These are phyloP conservation scores for Xenopus borealis DNA, from an alignment of 2,113 vertebrate species.

Conservation along the genomic window DNA sequence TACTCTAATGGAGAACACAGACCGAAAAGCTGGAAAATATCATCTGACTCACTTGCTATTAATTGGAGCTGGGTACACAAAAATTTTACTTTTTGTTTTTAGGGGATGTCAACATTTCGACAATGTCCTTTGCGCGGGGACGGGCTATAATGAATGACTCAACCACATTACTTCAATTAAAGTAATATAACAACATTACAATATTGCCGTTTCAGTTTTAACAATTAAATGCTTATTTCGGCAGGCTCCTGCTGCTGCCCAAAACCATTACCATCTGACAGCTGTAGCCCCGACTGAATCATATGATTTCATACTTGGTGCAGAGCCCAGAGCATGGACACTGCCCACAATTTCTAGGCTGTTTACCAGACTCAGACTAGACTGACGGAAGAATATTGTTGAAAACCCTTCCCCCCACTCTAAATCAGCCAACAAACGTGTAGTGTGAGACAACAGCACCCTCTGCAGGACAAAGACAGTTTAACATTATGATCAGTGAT, in stretches of 20 bases:
- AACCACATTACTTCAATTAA: slow-evolving; percentile 59
- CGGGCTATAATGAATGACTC: slow-evolving; percentile 69
- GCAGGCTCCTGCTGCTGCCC: slow-evolving; percentile 68
- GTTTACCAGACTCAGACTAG: slow-evolving; percentile 68
- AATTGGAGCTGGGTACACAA: slow-evolving; percentile 66
- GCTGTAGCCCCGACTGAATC: slow-evolving; percentile 72
- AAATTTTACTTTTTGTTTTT: slow-evolving; percentile 68
- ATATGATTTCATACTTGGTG: slow-evolving; percentile 69
- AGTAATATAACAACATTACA: slow-evolving; percentile 65
- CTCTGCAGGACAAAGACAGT: slow-evolving; percentile 63
- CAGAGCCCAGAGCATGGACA: slow-evolving; percentile 63
- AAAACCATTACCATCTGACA: slow-evolving; percentile 76
- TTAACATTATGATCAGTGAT: neutral
- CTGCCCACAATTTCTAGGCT: slow-evolving; percentile 70
- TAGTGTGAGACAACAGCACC: slow-evolving; percentile 64
- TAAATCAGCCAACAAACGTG: neutral
- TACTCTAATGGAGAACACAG: slow-evolving; percentile 74
- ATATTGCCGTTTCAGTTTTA: slow-evolving; percentile 64
- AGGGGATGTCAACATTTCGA: slow-evolving; percentile 66
- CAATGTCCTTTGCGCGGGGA: slow-evolving; percentile 61
- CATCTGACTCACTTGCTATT: slow-evolving; percentile 62
- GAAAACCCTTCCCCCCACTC: slow-evolving; percentile 56
- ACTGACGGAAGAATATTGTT: slow-evolving; percentile 53
- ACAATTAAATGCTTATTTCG: slow-evolving; percentile 72
- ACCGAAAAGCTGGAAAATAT: slow-evolving; percentile 67